A percentile compares a stretch with the other conserved stretches of the same genome.
Evolutionary conservation across 2,113 vertebrate species (phyloP).

Genomic region (Crotalus horridus): DNA sequence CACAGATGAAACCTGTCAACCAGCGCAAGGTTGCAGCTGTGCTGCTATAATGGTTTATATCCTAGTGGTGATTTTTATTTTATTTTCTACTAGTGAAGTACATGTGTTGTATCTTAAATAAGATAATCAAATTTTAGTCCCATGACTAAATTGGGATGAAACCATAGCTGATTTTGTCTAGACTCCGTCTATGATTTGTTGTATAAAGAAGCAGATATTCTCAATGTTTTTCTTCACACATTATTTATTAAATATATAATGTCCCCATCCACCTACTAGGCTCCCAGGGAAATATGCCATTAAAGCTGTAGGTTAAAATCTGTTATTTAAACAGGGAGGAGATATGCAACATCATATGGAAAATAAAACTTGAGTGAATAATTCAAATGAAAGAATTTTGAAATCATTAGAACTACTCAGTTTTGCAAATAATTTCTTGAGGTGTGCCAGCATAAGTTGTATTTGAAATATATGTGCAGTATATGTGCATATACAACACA

Average conservation of each 20-base stretch:
- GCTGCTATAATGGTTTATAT: background rate
- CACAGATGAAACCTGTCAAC: background rate
- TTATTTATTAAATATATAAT: background rate
- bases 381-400: background rate
- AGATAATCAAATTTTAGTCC: background rate
- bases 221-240: background rate
- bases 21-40: background rate
- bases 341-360: background rate
- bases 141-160: background rate
- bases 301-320: background rate
- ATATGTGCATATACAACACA: background rate
- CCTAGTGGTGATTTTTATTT: background rate
- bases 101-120: background rate
- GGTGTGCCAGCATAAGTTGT: background rate
- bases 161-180: background rate
- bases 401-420: background rate
- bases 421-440: background rate
- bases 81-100: background rate
- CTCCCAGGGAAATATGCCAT: background rate
- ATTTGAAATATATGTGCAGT: background rate
- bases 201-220: background rate
- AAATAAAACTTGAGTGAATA: background rate
- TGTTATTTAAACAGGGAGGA: background rate
- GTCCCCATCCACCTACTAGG: background rate
- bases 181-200: background rate